Evolutionary conservation across 2,113 vertebrate genomes (phyloP).

Genomic region (Scomber japonicus): DNA sequence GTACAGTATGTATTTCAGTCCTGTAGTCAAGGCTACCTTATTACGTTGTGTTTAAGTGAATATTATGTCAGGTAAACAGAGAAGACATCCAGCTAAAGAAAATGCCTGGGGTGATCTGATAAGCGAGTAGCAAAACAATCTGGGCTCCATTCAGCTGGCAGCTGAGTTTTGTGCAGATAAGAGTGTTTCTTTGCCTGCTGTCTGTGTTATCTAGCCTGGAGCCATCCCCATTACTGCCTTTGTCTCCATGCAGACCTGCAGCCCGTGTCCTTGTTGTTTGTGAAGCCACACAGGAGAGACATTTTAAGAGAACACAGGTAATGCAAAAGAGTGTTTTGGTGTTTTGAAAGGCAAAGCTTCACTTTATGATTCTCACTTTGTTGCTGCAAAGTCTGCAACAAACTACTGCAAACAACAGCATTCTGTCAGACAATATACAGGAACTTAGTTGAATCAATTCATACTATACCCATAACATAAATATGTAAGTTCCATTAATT

Average conservation of each 20-base stretch:
- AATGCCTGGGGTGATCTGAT: constrained; percentile 64
- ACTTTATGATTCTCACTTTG: no score
- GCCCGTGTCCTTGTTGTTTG: neutral
- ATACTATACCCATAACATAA: no score
- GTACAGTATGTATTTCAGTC: neutral
- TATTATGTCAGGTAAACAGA: constrained; percentile 25
- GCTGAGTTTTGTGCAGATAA: constrained; percentile 65
- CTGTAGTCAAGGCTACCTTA: neutral
- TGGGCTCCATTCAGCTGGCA: constrained; percentile 53
- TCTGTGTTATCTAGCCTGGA: constrained; percentile 68
- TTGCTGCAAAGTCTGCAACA: no score
- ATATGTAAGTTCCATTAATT: no score
- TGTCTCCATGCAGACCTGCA: constrained; percentile 40
- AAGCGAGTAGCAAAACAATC: constrained; percentile 54
- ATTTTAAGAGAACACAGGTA: neutral
- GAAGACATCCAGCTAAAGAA: constrained; percentile 53
- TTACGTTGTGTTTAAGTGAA: neutral
- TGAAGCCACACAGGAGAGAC: neutral
- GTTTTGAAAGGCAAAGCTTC: neutral
- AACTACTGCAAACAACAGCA: neutral
- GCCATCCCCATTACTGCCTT: constrained; percentile 54
- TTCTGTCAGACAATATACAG: no score
- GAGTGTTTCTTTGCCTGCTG: constrained; percentile 52
- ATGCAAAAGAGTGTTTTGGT: neutral
- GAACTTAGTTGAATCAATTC: no score